Base-by-base conservation (phyloP, 2,888 invertebrate genomes). In the Cerceris rybyensis region DNA sequence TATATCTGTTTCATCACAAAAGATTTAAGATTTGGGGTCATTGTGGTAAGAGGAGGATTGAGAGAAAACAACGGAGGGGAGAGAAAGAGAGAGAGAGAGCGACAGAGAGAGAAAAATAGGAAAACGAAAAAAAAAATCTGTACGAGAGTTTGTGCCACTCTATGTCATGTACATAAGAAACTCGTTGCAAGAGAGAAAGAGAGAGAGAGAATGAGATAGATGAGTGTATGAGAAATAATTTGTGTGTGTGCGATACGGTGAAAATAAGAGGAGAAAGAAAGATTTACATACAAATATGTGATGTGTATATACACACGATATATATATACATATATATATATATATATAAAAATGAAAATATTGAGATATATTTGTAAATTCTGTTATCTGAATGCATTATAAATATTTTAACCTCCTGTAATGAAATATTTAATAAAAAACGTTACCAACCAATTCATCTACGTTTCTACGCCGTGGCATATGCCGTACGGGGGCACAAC, bases 351-450 rank as follows among this genome's bases (percentile, higher is more conserved):
- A 65, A 64, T 83, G 78, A 69, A 83, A 86, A 88, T 88, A 89
- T 87, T 88, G 90, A 90, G 88, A 91, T 91, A 91, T 90, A 92
- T 91, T 91, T 92, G 91, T 91, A 92, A 91, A 91, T 90, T 91
- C 91, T 91, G 91, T 91, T 91, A 91, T 89, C 88, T 88, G 88
- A 90, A 90, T 90, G 86, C 89, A 91, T 90, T 90, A 90, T 89
- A 87, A 88, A 92, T 92, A 92, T 91, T 91, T 91, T 92, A 91
- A 91, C 90, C 91, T 91, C 91, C 91, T 91, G 91, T 92, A 92
- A 91, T 91, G 78, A 90, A 90, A 90, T 90, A 91, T 90, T 91
- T 89, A 91, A 91, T 90, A 91, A 91, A 90, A 90, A 91, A 91
- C 89, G 88, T 91, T 90, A 91, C 90, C 90, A 90, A 87, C 88